These are phyloP conservation scores for Triplophysa yarkandensis DNA, from an alignment of 2,797 vertebrate species.

Conservation along the genomic window DNA sequence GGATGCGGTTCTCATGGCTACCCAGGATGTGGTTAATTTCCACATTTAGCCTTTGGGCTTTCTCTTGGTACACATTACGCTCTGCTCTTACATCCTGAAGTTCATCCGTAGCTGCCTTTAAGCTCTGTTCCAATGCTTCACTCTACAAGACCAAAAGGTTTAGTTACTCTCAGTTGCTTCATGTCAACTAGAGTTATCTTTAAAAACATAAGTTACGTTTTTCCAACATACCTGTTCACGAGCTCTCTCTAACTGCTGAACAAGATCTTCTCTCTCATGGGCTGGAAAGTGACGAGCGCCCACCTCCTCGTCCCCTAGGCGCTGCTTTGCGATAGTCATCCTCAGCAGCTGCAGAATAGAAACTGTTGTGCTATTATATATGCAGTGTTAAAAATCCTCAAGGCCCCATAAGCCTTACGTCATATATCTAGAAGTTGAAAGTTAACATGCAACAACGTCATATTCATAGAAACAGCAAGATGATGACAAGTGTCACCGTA, in stretches of 20 bases:
- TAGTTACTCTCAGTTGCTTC: neutral
- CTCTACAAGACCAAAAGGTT: constrained; percentile 65
- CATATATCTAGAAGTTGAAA: neutral
- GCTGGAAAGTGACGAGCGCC: constrained; percentile 83
- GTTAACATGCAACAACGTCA: neutral
- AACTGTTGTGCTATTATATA: neutral
- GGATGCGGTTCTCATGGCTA: constrained; percentile 80
- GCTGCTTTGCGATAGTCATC: constrained; percentile 87
- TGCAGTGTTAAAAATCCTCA: neutral
- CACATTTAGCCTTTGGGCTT: constrained; percentile 81
- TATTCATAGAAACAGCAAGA: neutral
- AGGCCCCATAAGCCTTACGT: neutral
- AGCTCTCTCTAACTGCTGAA: constrained; percentile 82
- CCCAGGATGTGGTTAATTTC: constrained; percentile 84
- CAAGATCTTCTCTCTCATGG: constrained; percentile 84
- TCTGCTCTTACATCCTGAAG: constrained; percentile 82
- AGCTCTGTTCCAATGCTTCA: constrained; percentile 78
- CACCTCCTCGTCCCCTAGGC: constrained; percentile 85
- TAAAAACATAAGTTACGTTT: neutral
- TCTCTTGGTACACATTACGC: constrained; percentile 82
- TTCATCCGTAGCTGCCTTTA: constrained; percentile 79
- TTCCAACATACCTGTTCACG: constrained; percentile 75
- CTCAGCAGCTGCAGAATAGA: constrained; percentile 76
- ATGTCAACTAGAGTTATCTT: neutral
- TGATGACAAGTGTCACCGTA: constrained; percentile 52